A percentile compares a stretch with the other conserved stretches of the same genome.
Evolutionary conservation across 2,113 vertebrate genomes (phyloP).

Genomic region (Hoplias malabaricus): DNA sequence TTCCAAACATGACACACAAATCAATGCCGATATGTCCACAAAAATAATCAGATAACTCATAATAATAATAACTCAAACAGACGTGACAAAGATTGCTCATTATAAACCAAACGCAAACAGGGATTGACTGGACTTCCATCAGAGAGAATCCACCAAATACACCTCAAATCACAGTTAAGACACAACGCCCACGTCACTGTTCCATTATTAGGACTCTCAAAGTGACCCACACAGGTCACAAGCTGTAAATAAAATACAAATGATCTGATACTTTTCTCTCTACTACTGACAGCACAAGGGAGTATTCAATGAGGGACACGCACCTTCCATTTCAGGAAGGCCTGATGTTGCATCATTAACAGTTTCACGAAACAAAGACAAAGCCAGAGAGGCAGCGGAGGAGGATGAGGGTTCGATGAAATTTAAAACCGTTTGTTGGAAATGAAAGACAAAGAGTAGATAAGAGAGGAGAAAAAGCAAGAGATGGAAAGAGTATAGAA

Average conservation of each 20-base stretch:
- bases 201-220: neutral
- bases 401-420: conserved; percentile 8
- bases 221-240: neutral
- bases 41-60: neutral
- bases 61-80: conserved; percentile 41
- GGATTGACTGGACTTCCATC: conserved; percentile 31
- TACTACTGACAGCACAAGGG: conserved; percentile 15
- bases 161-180: conserved; percentile 30
- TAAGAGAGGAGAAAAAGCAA: conserved; percentile 1
- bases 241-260: conserved; percentile 9
- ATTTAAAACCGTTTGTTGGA: conserved; percentile 14
- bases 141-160: conserved; percentile 9
- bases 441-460: conserved; percentile 3
- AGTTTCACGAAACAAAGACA: conserved; percentile 17
- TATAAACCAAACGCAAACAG: conserved; percentile 14
- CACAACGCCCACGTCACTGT: neutral
- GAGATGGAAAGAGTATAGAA: conserved; percentile 25
- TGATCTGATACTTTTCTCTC: conserved; percentile 9
- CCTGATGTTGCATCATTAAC: conserved; percentile 2
- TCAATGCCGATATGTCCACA: neutral
- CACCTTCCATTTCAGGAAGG: conserved; percentile 5
- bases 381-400: conserved; percentile 7
- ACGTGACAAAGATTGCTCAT: conserved; percentile 25
- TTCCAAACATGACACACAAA: neutral
- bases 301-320: conserved; percentile 26